These are phyloP conservation scores for Mustela lutreola DNA, from an alignment of 2,113 vertebrate species.

Conservation along the genomic window DNA sequence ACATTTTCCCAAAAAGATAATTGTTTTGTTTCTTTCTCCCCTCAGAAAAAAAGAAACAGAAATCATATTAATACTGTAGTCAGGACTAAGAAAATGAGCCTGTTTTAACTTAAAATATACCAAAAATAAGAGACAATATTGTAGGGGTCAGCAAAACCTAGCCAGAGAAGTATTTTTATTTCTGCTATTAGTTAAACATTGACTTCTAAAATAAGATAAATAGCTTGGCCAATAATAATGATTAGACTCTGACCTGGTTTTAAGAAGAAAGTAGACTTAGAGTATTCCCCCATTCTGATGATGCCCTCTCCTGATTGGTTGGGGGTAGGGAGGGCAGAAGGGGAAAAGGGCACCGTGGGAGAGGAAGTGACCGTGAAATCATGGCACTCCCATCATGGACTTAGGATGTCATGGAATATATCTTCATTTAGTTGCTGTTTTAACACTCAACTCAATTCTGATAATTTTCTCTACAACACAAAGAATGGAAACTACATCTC, in stretches of 20 bases:
- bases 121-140: conserved; percentile 17
- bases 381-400: rapidly evolving
- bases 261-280: not conserved
- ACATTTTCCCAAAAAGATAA: conserved; percentile 47
- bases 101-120: conserved; percentile 30
- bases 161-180: not conserved
- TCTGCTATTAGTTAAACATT: not conserved
- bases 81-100: conserved; percentile 19
- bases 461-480: not conserved
- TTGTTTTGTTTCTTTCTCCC: conserved; percentile 39
- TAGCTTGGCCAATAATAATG: not conserved
- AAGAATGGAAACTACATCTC: not conserved
- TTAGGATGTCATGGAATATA: no score
- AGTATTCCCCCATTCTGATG: not conserved
- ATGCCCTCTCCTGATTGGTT: not conserved
- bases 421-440: not conserved
- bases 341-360: rapidly evolving
- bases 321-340: no score
- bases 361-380: not conserved
- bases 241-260: not conserved
- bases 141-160: conserved; percentile 11
- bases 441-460: not conserved
- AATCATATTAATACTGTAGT: conserved; percentile 22
- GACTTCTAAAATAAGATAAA: not conserved
- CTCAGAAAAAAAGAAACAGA: not conserved